Evolutionary conservation across 2,797 vertebrate genomes (phyloP).

Genomic region (Chromobotia macracanthus): DNA sequence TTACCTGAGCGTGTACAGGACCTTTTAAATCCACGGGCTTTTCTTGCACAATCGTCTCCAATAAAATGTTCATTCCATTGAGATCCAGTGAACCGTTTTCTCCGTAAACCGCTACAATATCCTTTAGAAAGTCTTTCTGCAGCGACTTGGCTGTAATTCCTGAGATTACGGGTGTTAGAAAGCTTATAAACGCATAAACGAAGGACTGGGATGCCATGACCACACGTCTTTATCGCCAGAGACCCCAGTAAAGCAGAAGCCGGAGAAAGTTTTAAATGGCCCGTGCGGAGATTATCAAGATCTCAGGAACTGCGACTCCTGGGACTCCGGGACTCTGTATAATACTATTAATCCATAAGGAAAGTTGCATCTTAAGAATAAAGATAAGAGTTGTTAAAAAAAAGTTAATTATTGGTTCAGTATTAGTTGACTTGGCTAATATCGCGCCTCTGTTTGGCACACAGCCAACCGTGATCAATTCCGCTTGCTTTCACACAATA

Average conservation of each 20-base stretch:
- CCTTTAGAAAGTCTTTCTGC: constrained; percentile 43
- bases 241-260: neutral
- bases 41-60: constrained; percentile 29
- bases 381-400: neutral
- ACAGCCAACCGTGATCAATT: neutral
- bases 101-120: constrained; percentile 51
- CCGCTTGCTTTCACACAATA: neutral
- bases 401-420: neutral
- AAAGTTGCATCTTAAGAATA: neutral
- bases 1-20: constrained; percentile 46
- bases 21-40: constrained; percentile 10
- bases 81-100: constrained; percentile 50
- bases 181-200: neutral
- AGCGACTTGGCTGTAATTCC: constrained; percentile 7
- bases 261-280: constrained; percentile 1
- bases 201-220: constrained; percentile 26
- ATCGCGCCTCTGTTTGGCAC: neutral
- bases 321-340: neutral
- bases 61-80: constrained; percentile 39
- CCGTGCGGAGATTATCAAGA: constrained; percentile 26
- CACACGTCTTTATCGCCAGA: neutral
- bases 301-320: neutral
- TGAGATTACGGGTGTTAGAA: constrained; percentile 17
- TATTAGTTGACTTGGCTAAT: neutral
- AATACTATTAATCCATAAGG: neutral